These are phyloP conservation scores for Drosophila yooni DNA, from an alignment of 2,888 invertebrate species.

Conservation along the genomic window DNA sequence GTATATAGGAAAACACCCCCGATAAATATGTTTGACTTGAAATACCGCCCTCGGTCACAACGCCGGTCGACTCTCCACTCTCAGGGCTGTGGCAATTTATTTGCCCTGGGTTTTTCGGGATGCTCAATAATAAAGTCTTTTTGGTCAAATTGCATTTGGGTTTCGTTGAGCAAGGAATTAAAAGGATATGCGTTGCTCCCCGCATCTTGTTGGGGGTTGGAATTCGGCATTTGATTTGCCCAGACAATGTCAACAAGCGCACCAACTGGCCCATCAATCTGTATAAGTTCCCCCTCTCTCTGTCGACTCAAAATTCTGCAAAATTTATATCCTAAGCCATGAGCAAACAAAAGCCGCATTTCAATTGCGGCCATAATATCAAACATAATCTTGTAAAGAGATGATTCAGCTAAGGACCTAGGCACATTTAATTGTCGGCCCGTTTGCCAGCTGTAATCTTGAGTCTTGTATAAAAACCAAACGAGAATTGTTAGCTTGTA, in stretches of 20 bases:
- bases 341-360: slow-evolving; percentile 51
- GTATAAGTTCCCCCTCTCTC: slow-evolving; percentile 6
- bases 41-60: slow-evolving; percentile 53
- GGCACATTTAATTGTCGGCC: slow-evolving; percentile 50
- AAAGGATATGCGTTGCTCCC: slow-evolving; percentile 54
- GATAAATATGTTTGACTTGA: slow-evolving; percentile 37
- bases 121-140: slow-evolving; percentile 68
- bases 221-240: slow-evolving; percentile 34
- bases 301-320: slow-evolving; percentile 11
- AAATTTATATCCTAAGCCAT: slow-evolving; percentile 42
- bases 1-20: slow-evolving; percentile 49
- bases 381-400: slow-evolving; percentile 51
- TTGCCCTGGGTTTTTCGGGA: slow-evolving; percentile 42
- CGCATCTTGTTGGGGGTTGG: slow-evolving; percentile 43
- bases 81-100: slow-evolving; percentile 55
- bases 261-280: slow-evolving; percentile 53
- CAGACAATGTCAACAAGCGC: slow-evolving; percentile 61
- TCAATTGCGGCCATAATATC: slow-evolving; percentile 61
- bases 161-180: slow-evolving; percentile 57
- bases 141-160: slow-evolving; percentile 71
- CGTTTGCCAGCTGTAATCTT: slow-evolving; percentile 18
- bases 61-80: slow-evolving; percentile 9
- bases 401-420: slow-evolving; percentile 20
- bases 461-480: slow-evolving; percentile 39
- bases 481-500: slow-evolving; percentile 48